Conservation (phyloP, 2,888 invertebrate genomes). For the Lasioglossum leucozonium region DNA sequence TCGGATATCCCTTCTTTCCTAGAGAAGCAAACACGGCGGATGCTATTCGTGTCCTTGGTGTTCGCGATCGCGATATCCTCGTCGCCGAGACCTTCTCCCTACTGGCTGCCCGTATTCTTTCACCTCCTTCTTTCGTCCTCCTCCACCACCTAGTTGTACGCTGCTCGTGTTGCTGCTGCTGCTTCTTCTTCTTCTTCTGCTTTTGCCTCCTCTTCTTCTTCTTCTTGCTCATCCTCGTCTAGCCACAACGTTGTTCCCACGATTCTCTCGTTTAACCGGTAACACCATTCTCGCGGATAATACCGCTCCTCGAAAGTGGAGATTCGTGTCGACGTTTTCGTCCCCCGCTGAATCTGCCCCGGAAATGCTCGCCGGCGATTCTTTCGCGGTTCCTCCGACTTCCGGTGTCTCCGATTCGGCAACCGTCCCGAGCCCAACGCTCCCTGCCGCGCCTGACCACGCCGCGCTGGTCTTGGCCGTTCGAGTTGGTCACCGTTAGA, state of each 20-base stretch:
- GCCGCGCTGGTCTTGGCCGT: not conserved
- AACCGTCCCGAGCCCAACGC: not conserved
- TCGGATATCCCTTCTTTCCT: slow-evolving; percentile 71
- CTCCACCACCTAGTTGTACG: not conserved
- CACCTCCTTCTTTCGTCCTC: slow-evolving; percentile 37
- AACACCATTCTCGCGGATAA: slow-evolving; percentile 50
- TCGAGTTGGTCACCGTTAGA: no score
- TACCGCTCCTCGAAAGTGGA: slow-evolving; percentile 58
- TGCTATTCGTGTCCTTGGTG: slow-evolving; percentile 62
- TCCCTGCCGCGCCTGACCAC: not conserved
- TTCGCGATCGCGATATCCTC: slow-evolving; percentile 57
- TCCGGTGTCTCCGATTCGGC: not conserved
- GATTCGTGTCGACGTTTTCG: slow-evolving; percentile 65
- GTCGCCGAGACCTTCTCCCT: slow-evolving; percentile 37
- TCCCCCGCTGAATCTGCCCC: not conserved
- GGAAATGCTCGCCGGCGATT: not conserved
- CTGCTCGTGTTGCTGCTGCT: not conserved
- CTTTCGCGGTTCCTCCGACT: not conserved
- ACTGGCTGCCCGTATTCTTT: slow-evolving; percentile 37
- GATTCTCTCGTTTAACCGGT: slow-evolving; percentile 60
- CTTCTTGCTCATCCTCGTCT: not conserved
- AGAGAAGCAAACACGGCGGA: slow-evolving; percentile 30
- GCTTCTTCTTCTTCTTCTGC: not conserved
- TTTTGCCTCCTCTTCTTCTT: not conserved
- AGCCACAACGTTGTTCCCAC: slow-evolving; percentile 58